Evolutionary conservation across 2,113 vertebrate species (phyloP), one percentile per base, ranked within the genome.

Genomic region (Ia io): DNA sequence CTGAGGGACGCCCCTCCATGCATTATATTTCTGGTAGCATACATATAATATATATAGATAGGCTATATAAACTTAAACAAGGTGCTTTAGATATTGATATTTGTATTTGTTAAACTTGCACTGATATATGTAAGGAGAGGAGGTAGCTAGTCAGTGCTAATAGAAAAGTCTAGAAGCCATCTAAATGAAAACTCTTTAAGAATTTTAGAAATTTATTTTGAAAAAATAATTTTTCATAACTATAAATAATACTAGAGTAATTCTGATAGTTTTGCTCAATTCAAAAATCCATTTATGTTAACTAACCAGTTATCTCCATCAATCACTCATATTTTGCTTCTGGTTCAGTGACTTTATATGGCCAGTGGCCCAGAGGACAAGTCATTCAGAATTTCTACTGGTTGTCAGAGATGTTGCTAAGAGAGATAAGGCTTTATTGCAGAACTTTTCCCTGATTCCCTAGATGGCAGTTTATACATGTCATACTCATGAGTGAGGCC

Each of bases 161-260:
- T 49, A 71, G 61, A 77, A 77, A 77, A 87, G 83, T 69, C 40
- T 76, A 61, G 59, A 80, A 82, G n/a, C n/a, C 86, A 51, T 90
- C 3, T 18, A 59, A 37, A 30, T 35, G 32, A 65, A 73, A 51
- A 28, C 13, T 74, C 47, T 13, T 25, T 84, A 71, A 67, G 28
- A 92, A 73, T 63, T 87, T 49, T 53, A 83, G 79, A 96, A 91
- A 91, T 77, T 80, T 51, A 7, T 35, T 78, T 71, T 89, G 61
- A 65, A 73, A 84, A 78, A 23, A n/a, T 32, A 12, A n/a, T 69
- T 84, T 42, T 65, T 67, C 20, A 67, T 40, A 77, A 25, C 22
- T 92, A n/a, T 83, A 69, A 40, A 69, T 14, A 84, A 37, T 20
- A 42, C n/a, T 10, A n/a, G 37, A 91, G 30, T 79, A 35, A 44